phyloP scores from a whole-genome alignment of 1,140 invertebrate species.

The Hetaerina americana region DNA sequence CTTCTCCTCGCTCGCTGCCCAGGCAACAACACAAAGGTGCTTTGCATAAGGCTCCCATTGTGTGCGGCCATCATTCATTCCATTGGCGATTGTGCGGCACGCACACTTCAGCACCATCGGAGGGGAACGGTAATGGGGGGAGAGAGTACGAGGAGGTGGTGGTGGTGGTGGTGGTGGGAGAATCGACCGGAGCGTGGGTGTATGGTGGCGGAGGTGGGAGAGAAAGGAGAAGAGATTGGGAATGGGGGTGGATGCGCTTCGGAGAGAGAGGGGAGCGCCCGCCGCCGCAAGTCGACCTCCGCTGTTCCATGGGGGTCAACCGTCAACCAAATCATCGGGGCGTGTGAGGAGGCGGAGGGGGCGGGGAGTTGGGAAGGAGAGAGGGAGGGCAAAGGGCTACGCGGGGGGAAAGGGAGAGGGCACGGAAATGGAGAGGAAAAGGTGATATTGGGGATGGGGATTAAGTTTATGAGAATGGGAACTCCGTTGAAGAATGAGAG shows the following conservation, averaged over 20 bases:
- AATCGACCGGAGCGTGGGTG: no score
- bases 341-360: not conserved
- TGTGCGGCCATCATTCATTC: not conserved
- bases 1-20: not conserved
- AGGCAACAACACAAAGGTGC: not conserved
- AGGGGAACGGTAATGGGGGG: not conserved
- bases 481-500: no score
- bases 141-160: not conserved
- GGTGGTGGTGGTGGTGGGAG: no score
- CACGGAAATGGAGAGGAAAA: no score
- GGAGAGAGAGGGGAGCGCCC: no score
- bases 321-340: not conserved
- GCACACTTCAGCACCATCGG: not conserved
- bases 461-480: no score
- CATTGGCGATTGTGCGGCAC: not conserved
- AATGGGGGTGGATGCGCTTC: no score
- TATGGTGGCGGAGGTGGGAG: no score
- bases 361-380: not conserved
- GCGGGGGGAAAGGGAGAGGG: not conserved
- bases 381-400: not conserved
- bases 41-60: not conserved
- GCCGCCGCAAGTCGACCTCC: no score
- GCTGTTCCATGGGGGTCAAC: not conserved
- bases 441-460: no score
- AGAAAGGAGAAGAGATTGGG: no score